Evolutionary conservation across 2,888 invertebrate species (phyloP).

Genomic region (Microplitis deprimator): DNA sequence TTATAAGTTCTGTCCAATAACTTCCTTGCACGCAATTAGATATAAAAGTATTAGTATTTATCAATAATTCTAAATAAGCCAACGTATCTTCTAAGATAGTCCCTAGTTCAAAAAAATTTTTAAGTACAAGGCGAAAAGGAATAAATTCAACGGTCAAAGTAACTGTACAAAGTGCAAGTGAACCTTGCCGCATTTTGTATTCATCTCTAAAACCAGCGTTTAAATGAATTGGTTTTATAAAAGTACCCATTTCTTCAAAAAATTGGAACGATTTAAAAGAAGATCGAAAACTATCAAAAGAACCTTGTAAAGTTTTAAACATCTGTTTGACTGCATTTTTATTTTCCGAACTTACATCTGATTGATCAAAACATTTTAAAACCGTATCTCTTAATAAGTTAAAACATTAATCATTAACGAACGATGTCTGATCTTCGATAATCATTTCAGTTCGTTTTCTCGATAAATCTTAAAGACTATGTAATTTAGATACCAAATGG

Average conservation of each 20-base stretch:
- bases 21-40: slow-evolving; percentile 42
- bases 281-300: slow-evolving; percentile 33
- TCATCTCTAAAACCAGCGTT: too few species aligned
- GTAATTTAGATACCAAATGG: slow-evolving; percentile 27
- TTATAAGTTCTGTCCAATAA: neutral
- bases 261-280: slow-evolving; percentile 40
- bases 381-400: neutral
- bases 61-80: too few species aligned
- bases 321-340: slow-evolving; percentile 23
- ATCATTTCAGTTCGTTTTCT: slow-evolving; percentile 29
- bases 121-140: slow-evolving; percentile 42
- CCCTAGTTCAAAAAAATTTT: slow-evolving; percentile 44
- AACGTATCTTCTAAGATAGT: too few species aligned
- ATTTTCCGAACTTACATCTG: slow-evolving; percentile 14
- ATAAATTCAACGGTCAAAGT: slow-evolving; percentile 44
- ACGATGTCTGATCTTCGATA: neutral
- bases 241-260: too few species aligned
- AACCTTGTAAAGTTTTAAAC: slow-evolving; percentile 3
- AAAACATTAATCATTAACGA: neutral
- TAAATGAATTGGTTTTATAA: too few species aligned
- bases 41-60: slow-evolving; percentile 27
- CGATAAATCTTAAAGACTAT: slow-evolving; percentile 38
- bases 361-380: slow-evolving; percentile 12
- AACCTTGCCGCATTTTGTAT: too few species aligned
- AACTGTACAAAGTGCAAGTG: too few species aligned